Evolutionary conservation across 2,888 invertebrate genomes (phyloP).

Genomic region (Hirudinaria manillensis): DNA sequence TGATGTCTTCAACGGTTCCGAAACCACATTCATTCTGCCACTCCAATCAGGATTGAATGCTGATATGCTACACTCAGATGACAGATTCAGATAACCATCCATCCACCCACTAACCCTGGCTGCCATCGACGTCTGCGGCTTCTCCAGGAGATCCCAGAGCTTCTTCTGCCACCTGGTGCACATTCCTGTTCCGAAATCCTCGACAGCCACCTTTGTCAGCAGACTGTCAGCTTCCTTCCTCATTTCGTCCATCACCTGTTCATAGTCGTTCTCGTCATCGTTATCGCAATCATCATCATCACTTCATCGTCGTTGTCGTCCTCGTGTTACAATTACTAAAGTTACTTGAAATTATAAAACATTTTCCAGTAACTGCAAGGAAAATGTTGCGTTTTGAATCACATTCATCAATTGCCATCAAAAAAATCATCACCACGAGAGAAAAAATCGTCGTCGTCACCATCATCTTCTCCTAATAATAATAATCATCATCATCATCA

Average conservation of each 20-base stretch:
- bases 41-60: neutral
- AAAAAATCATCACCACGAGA: neutral
- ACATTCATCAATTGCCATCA: no score
- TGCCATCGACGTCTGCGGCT: constrained; percentile 91
- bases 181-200: constrained; percentile 57
- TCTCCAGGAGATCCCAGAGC: constrained; percentile 94
- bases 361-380: no score
- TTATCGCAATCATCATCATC: constrained; percentile 16
- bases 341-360: no score
- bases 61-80: neutral
- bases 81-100: neutral
- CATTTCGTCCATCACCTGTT: constrained; percentile 75
- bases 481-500: neutral
- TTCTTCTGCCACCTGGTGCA: constrained; percentile 92
- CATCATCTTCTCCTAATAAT: neutral
- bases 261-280: constrained; percentile 15
- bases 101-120: constrained; percentile 69
- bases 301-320: neutral
- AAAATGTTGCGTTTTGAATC: no score
- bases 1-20: no score
- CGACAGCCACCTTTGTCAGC: constrained; percentile 25
- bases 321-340: no score
- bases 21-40: neutral
- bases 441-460: neutral
- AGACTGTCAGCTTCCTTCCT: constrained; percentile 95